A percentile compares a stretch with the other conserved stretches of the same genome.
Conservation (phyloP, 2,797 vertebrate genomes). For the Anisognathus igniventris region DNA sequence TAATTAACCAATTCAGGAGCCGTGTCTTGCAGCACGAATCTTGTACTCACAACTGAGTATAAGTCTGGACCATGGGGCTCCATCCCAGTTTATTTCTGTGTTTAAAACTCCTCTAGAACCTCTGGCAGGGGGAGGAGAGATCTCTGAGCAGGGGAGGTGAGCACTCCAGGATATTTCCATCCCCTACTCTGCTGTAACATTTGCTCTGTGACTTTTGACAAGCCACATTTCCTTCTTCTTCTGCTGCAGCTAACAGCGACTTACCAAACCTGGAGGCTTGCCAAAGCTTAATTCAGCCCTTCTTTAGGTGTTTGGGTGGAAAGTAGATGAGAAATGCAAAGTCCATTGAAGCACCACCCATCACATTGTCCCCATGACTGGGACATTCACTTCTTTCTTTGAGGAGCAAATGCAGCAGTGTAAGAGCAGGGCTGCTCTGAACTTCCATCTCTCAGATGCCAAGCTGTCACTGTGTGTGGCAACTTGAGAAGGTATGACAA, state of each 20-base stretch:
- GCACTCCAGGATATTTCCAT: neutral
- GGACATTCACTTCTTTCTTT: neutral
- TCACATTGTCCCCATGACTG: neutral
- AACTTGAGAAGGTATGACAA: slow-evolving; percentile 16
- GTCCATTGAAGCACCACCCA: neutral
- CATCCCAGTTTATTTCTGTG: neutral
- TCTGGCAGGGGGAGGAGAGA: neutral
- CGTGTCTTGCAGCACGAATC: neutral
- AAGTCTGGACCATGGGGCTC: neutral
- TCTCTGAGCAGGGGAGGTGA: neutral
- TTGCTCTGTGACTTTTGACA: neutral
- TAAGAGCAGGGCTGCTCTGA: neutral
- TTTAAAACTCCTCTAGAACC: neutral
- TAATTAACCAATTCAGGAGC: neutral
- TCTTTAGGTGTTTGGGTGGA: neutral
- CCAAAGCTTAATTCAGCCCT: neutral
- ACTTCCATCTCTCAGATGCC: neutral
- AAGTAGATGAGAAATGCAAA: neutral
- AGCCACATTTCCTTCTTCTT: neutral
- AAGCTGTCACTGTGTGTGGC: neutral
- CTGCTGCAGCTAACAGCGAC: neutral
- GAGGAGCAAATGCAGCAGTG: neutral
- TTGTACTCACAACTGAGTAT: neutral
- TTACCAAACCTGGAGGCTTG: neutral
- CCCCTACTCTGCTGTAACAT: neutral